Conservation (phyloP, 2,113 vertebrate genomes). For the Phycodurus eques region DNA sequence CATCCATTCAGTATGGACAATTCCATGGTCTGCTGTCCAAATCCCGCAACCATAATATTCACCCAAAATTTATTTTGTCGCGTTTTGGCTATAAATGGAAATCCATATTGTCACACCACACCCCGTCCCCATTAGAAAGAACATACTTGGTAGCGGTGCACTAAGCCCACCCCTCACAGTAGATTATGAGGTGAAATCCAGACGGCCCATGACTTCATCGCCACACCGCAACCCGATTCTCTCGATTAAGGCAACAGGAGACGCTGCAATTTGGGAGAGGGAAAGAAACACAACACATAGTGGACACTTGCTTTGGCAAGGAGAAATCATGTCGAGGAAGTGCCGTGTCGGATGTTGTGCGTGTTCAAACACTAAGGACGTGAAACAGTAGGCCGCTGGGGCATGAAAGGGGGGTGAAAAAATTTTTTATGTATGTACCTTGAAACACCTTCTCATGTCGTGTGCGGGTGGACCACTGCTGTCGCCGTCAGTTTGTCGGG, state of each 20-base stretch:
- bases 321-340: slow-evolving; percentile 66
- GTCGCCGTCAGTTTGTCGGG: background rate
- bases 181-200: slow-evolving; percentile 58
- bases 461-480: slow-evolving; percentile 26
- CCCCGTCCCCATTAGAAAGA: slow-evolving; percentile 45
- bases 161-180: slow-evolving; percentile 2
- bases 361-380: slow-evolving; percentile 7
- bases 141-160: slow-evolving; percentile 42
- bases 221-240: slow-evolving; percentile 63
- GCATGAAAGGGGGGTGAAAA: slow-evolving; percentile 1
- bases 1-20: slow-evolving; percentile 6
- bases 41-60: background rate
- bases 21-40: background rate
- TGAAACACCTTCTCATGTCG: slow-evolving; percentile 53
- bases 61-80: slow-evolving; percentile 18
- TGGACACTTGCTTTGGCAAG: slow-evolving; percentile 42
- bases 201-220: slow-evolving; percentile 58
- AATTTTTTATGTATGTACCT: slow-evolving; percentile 43
- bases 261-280: slow-evolving; percentile 61
- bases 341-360: slow-evolving; percentile 44
- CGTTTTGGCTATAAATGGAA: background rate
- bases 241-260: slow-evolving; percentile 72
- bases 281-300: slow-evolving; percentile 39
- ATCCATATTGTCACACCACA: background rate
- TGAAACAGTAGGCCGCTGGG: slow-evolving; percentile 5